Evolutionary conservation across 2,797 vertebrate species (phyloP).

Genomic region (Microctenopoma stevenorrisi): DNA sequence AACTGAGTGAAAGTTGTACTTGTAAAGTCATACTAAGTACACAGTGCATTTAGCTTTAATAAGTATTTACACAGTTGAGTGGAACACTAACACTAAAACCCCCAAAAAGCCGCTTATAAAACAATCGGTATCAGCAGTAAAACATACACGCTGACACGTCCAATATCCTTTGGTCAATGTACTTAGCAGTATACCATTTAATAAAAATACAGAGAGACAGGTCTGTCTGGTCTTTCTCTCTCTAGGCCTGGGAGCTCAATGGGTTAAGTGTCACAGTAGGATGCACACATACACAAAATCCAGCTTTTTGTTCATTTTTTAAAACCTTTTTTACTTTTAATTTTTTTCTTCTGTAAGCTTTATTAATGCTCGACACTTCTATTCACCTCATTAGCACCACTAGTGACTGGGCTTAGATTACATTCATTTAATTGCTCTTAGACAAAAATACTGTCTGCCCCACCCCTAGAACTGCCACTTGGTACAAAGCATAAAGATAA

Average conservation of each 20-base stretch:
- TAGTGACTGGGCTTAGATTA: too few species aligned
- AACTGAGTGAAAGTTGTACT: background rate
- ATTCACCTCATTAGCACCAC: too few species aligned
- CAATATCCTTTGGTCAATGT: conserved; percentile 47
- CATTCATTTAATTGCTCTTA: too few species aligned
- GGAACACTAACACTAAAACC: background rate
- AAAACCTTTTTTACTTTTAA: too few species aligned
- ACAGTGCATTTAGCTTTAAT: background rate
- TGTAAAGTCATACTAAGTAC: background rate
- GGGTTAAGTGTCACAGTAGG: too few species aligned
- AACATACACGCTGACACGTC: conserved; percentile 12
- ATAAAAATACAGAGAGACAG: conserved; percentile 58
- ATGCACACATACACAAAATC: too few species aligned
- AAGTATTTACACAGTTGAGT: background rate
- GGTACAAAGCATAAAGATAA: background rate
- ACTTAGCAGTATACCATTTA: conserved; percentile 45
- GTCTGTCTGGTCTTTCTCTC: conserved; percentile 42
- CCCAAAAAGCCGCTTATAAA: conserved; percentile 13
- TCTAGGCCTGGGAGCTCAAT: too few species aligned
- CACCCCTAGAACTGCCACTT: too few species aligned
- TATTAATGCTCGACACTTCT: too few species aligned
- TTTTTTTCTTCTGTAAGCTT: too few species aligned
- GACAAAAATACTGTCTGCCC: too few species aligned
- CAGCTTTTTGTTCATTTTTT: too few species aligned
- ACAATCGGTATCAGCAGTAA: conserved; percentile 5